phyloP scores from a whole-genome alignment of 2,113 vertebrate species.

The Urocolius indicus region DNA sequence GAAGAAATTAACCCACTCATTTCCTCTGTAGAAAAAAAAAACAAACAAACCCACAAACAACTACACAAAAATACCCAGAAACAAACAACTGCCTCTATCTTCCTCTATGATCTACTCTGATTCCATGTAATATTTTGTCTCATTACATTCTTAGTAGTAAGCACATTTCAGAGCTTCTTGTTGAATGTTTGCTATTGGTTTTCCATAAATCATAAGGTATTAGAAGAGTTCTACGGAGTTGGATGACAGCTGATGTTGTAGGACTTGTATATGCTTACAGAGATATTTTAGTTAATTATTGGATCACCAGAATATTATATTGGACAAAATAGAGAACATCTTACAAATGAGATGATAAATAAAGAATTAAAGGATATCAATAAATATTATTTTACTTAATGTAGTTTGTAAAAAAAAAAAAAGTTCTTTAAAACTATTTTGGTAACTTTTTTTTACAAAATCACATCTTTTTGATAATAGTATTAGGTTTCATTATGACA shows the following conservation, averaged over 20 bases:
- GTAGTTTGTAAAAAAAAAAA: background rate
- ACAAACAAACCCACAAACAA: background rate
- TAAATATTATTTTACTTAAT: background rate
- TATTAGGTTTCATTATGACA: background rate
- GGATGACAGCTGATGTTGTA: background rate
- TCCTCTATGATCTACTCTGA: background rate
- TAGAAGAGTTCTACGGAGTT: background rate
- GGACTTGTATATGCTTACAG: background rate
- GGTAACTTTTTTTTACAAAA: background rate
- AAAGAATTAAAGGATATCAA: background rate
- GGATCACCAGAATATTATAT: background rate
- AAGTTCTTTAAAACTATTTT: background rate
- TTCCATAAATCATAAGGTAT: background rate
- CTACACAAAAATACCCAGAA: background rate
- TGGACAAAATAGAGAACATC: background rate
- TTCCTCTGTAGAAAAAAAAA: background rate
- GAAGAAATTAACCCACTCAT: background rate
- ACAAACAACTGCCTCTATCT: rapidly evolving
- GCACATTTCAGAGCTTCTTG: background rate
- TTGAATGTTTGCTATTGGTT: background rate
- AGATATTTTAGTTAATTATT: background rate
- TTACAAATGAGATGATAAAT: background rate
- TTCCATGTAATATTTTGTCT: background rate
- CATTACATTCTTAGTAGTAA: background rate
- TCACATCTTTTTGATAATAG: rapidly evolving